These are phyloP conservation scores for Amiota minor DNA, from an alignment of 2,888 invertebrate genomes.

Conservation along the genomic window DNA sequence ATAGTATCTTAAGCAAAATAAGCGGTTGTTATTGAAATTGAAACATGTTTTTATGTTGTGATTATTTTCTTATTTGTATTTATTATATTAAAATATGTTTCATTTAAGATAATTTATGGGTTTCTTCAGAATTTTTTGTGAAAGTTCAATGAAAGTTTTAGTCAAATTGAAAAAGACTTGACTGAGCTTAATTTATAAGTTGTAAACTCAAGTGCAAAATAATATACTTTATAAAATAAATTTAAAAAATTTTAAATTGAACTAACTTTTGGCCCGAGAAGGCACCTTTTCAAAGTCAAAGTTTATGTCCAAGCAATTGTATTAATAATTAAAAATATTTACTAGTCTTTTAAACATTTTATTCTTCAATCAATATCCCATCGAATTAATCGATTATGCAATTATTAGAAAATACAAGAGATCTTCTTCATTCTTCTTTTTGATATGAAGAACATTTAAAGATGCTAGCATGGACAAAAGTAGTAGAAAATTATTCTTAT, in stretches of 20 bases:
- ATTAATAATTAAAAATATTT: background rate
- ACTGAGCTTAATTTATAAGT: conserved; percentile 1
- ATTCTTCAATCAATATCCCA: conserved; percentile 10
- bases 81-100: conserved; percentile 32
- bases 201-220: background rate
- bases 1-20: conserved; percentile 3
- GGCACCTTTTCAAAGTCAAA: too few relatives aligned
- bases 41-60: conserved; percentile 24
- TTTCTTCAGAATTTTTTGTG: background rate
- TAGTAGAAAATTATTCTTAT: too few relatives aligned
- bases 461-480: too few relatives aligned
- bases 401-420: background rate
- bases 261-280: too few relatives aligned
- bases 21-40: conserved; percentile 23
- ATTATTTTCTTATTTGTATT: conserved; percentile 32
- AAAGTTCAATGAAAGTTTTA: background rate
- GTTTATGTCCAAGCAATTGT: background rate
- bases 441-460: background rate
- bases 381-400: conserved; percentile 11
- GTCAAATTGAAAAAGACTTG: background rate
- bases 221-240: too few relatives aligned
- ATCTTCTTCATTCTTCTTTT: too few relatives aligned
- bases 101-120: conserved; percentile 27
- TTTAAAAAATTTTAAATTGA: too few relatives aligned
- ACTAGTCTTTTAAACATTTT: background rate